Evolutionary conservation across 2,113 vertebrate species (phyloP), one percentile per base, ranked within the genome.

Genomic region (Amphilophus citrinellus): DNA sequence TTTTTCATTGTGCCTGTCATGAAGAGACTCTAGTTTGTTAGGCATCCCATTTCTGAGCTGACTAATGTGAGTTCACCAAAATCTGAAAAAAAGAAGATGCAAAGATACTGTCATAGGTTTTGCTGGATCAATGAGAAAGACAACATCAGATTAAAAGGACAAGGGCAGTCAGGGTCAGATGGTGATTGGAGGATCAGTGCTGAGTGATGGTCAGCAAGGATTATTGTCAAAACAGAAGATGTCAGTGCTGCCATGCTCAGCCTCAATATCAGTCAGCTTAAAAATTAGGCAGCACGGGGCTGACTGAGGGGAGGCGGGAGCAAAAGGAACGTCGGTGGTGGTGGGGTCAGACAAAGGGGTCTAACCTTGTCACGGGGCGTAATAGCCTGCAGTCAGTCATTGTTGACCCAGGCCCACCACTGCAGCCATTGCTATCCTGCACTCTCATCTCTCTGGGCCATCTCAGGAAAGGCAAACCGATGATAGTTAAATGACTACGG

Each of bases 371-470:
- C 92, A 93, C 76, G 32, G 88, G 81, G 80, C 86, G 85, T 87
- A 80, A 91, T 32, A 87, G 80, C 84, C 65, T 30, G 61, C 90
- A 91, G 92, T 94, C 91, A 89, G 82, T 93, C 93, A 94, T 80
- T 47, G 68, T 65, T 92, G 87, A 92, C 91, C 91, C 32, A 5
- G 61, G 35, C 85, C 80, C 81, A 61, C 88, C 71, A 79, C 78
- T 42, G 47, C 85, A 78, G 85, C 89, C 87, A 39, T 83, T 88
- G 85, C 90, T 91, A 90, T 92, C 89, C 78, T 62, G 37, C 79
- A 30, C 80, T 88, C 87, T 89, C 82, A 81, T 87, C 89, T 87
- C 61, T 79, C n/a, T 32, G 10, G 61, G 11, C 18, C 63, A 79
- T 85, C 89, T 87, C 84, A 6, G 61, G 50, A 77, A 82, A 77